Evolutionary conservation across 2,888 invertebrate species (phyloP).

Genomic region (Erebia palarica): DNA sequence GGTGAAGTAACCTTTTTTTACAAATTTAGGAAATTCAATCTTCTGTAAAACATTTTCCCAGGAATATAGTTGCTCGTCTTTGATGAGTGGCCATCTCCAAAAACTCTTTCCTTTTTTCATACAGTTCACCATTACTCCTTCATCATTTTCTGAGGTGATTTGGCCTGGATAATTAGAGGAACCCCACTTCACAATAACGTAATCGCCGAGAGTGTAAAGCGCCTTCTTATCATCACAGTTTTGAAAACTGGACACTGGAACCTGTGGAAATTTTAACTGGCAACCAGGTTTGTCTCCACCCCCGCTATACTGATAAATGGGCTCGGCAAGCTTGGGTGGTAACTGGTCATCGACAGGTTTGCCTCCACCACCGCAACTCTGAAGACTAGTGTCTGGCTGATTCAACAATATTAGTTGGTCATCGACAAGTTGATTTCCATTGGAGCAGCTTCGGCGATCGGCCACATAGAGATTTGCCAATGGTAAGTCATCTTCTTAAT

Average conservation of each 20-base stretch:
- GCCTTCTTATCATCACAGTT: conserved; percentile 6
- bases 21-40: not conserved
- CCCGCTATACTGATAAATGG: not conserved
- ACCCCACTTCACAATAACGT: conserved; percentile 6
- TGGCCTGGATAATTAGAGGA: conserved; percentile 6
- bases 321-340: no score
- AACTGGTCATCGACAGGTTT: no score
- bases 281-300: conserved; percentile 5
- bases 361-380: no score
- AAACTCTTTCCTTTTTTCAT: conserved; percentile 8
- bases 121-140: conserved; percentile 5
- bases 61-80: conserved; percentile 8
- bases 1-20: conserved; percentile 33
- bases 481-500: conserved; percentile 2
- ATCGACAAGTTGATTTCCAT: not conserved
- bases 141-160: conserved; percentile 3
- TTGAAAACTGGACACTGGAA: conserved; percentile 4
- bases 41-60: conserved; percentile 3
- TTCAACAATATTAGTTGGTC: no score
- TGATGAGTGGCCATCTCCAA: conserved; percentile 2
- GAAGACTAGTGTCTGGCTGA: no score
- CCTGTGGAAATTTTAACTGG: conserved; percentile 6
- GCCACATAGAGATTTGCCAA: conserved; percentile 2
- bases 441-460: conserved; percentile 4
- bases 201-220: conserved; percentile 6